These are phyloP conservation scores for Archips xylosteana DNA, from an alignment of 2,888 invertebrate species.

Conservation along the genomic window DNA sequence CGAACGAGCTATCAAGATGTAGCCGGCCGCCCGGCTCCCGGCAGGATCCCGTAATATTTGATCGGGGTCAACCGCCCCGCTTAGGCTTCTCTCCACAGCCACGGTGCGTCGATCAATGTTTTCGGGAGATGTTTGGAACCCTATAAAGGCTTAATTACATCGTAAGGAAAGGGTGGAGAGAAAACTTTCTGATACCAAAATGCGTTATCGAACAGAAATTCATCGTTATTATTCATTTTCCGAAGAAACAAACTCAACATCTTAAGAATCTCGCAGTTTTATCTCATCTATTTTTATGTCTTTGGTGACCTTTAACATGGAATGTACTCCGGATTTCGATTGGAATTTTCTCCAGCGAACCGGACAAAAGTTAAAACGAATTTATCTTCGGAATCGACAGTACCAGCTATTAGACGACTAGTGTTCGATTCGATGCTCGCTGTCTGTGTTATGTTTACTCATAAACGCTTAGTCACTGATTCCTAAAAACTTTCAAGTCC, in stretches of 20 bases:
- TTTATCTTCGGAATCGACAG: slow-evolving; percentile 10
- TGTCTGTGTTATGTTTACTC: slow-evolving; percentile 7
- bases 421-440: not conserved
- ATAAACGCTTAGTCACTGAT: slow-evolving; percentile 11
- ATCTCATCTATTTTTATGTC: slow-evolving; percentile 26
- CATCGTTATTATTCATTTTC: not conserved
- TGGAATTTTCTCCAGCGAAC: slow-evolving; percentile 25
- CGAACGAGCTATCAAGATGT: slow-evolving; percentile 35
- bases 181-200: slow-evolving; percentile 12
- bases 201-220: slow-evolving; percentile 2
- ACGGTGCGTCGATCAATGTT: slow-evolving; percentile 46
- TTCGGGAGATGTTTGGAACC: slow-evolving; percentile 42
- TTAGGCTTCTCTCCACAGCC: slow-evolving; percentile 28
- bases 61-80: slow-evolving; percentile 42
- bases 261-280: slow-evolving; percentile 13
- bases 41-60: slow-evolving; percentile 38
- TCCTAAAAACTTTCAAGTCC: slow-evolving; percentile 50
- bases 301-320: slow-evolving; percentile 11
- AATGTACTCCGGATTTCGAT: slow-evolving; percentile 23
- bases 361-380: slow-evolving; percentile 21
- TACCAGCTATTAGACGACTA: not conserved
- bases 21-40: slow-evolving; percentile 11
- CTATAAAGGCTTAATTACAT: slow-evolving; percentile 40
- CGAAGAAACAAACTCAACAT: slow-evolving; percentile 1
- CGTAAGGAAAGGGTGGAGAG: slow-evolving; percentile 21